Base-by-base conservation (phyloP, 2,888 invertebrate species). In the Linnaemya vulpina region DNA sequence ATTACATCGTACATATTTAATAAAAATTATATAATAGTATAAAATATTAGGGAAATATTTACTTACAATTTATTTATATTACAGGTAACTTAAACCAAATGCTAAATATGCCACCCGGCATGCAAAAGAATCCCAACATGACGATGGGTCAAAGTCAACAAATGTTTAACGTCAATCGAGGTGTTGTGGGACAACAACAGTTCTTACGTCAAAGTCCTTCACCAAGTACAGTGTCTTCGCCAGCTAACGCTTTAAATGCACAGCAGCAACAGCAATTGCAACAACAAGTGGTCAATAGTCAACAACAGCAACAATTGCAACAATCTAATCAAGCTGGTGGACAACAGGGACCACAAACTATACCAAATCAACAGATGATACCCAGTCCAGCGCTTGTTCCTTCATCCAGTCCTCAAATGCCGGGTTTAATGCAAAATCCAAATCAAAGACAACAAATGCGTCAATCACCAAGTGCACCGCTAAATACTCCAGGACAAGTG, bases 131-230 rank as follows among this genome's bases (percentile, higher is more conserved):
- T 79, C 88, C 90, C 7, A 91, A 90, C 38, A 90, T 90, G 90
- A 88, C 92, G 40, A 92, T 93, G 89, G 91, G 90, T 3, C 91
- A 93, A 88, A 89, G 89, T 5, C 93, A 92, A 8, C 93, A 93
- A 40, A 93, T 94, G 83, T 94, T 94, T 87, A 90, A 91, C 2
- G 93, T 92, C 0, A 91, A 94, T 76, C 93, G 96, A 0, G 95
- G 95, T 55, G 95, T 95, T 0, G 89, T 89, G 8, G 95, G 95
- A 0, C 96, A 96, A 4, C 94, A 94, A 87, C 96, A 96, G 90
- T 97, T 96, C 92, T 93, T 97, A 87, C 93, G 96, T 0, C 97
- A 96, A 90, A 96, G 96, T 89, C 96, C 96, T 0, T 95, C 96
- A 17, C 88, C 88, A 1, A 87, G 87, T 11, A 96, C 96, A 0